phyloP scores from a whole-genome alignment of 2,113 vertebrate species.

The Notothenia coriiceps region DNA sequence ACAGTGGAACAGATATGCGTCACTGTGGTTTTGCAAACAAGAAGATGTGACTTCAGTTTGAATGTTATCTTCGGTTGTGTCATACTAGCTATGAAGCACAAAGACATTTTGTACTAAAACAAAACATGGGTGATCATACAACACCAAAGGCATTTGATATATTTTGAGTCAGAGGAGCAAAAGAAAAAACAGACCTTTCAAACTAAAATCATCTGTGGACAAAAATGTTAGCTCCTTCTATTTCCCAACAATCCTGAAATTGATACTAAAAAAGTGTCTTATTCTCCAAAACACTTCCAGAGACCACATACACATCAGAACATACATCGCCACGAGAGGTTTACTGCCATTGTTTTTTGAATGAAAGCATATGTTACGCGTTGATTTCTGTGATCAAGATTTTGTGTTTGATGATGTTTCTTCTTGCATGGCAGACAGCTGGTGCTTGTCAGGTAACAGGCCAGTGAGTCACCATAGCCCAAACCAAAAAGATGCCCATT shows the following conservation, averaged over 20 bases:
- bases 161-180: not conserved
- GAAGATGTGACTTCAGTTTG: slow-evolving; percentile 36
- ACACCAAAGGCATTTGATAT: slow-evolving; percentile 2
- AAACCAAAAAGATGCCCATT: slow-evolving; percentile 21
- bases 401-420: slow-evolving; percentile 44
- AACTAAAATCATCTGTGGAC: slow-evolving; percentile 50
- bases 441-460: slow-evolving; percentile 53
- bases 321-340: slow-evolving; percentile 30
- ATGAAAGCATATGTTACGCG: slow-evolving; percentile 36
- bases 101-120: slow-evolving; percentile 12
- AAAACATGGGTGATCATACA: slow-evolving; percentile 16
- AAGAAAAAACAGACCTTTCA: not conserved
- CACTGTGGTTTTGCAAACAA: slow-evolving; percentile 16
- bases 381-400: slow-evolving; percentile 37
- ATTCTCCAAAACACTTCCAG: slow-evolving; percentile 14
- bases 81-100: slow-evolving; percentile 13
- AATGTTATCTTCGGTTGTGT: slow-evolving; percentile 25
- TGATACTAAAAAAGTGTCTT: slow-evolving; percentile 16
- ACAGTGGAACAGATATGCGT: not conserved
- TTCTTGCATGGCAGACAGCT: slow-evolving; percentile 45
- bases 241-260: slow-evolving; percentile 27
- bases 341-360: slow-evolving; percentile 40
- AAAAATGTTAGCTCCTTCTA: not conserved
- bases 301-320: slow-evolving; percentile 17
- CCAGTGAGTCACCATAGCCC: slow-evolving; percentile 26